Base-by-base conservation (phyloP, 2,888 invertebrate genomes). In the Atherix ibis region DNA sequence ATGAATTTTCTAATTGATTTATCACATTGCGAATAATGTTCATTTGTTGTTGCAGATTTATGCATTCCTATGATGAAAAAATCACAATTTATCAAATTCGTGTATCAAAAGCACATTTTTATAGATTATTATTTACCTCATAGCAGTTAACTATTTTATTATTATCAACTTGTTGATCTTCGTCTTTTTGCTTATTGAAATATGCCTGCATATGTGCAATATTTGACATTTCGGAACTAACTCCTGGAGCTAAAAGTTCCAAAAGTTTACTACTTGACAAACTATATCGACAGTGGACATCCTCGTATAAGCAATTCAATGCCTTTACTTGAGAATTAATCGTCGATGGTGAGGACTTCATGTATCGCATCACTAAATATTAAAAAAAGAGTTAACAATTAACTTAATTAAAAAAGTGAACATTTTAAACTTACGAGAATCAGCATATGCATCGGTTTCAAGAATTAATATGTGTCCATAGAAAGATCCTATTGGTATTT, bases 401-500 rank as follows among this genome's bases (percentile, higher is more conserved):
- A 28, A 15, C 18, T 8, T 5, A 15, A 13, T 14, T 22, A 3
- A 10, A 24, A 5, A 24, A 22, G 25, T 25, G 9, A 4, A 10
- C 8, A 27, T 26, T 4, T 27, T 30, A 19, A 9, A 27, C 24
- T 38, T 41, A 47, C 45, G 35, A 31, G 54, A 49, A 46, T 61
- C 58, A 2, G 56, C 56, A 34, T 60, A 60, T 3, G 54, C 54
- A 42, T 73, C 71, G 40, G 75, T 76, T 13, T 75, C 72, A 9
- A 88, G 65, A 37, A 84, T 72, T 3, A 83, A 76, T 26, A 85
- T 73, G 56, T 91, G 89, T 0, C 92, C 92, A 54, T 85, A 92
- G 61, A 91, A 92, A 60, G 80, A 79, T n/a, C 91, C 92, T 24
- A 91, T 65, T 1, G 91, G 88, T 42, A 92, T 87, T 62, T 83